These are phyloP conservation scores for Athalia cordata DNA, from an alignment of 2,888 invertebrate genomes.

Conservation along the genomic window DNA sequence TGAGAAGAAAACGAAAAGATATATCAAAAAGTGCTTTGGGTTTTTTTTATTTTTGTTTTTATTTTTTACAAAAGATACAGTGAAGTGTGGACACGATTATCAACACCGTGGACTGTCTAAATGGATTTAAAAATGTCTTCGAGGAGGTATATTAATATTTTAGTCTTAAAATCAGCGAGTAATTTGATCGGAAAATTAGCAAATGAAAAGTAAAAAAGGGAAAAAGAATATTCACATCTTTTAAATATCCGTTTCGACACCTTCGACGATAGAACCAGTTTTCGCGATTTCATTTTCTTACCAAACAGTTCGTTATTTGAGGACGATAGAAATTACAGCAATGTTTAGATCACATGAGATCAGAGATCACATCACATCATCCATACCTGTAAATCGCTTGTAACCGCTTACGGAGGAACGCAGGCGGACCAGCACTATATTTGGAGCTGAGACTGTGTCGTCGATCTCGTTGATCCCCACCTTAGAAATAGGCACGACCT, in stretches of 20 bases:
- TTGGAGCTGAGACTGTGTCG: conserved; percentile 38
- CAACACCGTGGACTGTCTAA: not conserved
- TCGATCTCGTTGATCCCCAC: conserved; percentile 27
- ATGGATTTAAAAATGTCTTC: conserved; percentile 12
- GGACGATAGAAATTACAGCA: not conserved
- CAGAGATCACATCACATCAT: not conserved
- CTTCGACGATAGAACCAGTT: too few species aligned
- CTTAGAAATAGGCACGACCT: conserved; percentile 2
- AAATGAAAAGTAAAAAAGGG: too few species aligned
- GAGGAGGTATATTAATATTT: conserved; percentile 4
- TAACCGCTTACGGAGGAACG: conserved; percentile 20
- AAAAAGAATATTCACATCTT: too few species aligned
- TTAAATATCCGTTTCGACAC: too few species aligned
- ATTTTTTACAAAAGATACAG: not conserved
- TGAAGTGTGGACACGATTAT: not conserved
- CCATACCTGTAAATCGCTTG: not conserved
- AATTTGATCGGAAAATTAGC: too few species aligned
- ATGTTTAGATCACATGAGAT: not conserved
- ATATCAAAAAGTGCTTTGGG: not conserved
- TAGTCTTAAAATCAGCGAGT: not conserved
- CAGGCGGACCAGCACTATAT: conserved; percentile 37
- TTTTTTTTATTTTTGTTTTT: not conserved
- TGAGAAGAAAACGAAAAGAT: not conserved
- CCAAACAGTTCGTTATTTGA: conserved; percentile 16
- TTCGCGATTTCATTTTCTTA: not conserved